Evolutionary conservation across 2,113 vertebrate genomes (phyloP).

Genomic region (Sphyrna mokarran): DNA sequence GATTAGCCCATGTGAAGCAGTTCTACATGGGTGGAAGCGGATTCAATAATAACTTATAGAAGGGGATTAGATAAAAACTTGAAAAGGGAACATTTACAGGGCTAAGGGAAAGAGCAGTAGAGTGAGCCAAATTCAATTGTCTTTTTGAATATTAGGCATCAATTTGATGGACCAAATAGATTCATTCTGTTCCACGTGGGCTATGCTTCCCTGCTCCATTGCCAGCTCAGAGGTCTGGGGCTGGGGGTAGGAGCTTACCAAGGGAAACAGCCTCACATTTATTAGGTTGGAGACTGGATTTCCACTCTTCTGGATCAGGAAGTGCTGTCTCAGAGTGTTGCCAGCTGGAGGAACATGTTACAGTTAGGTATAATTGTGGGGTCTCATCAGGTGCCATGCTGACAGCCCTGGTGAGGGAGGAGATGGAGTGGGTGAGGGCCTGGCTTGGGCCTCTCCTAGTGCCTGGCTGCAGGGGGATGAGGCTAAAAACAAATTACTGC

Average conservation of each 20-base stretch:
- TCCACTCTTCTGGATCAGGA: too few species aligned
- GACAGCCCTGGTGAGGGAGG: too few species aligned
- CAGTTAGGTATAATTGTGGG: too few species aligned
- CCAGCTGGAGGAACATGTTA: too few species aligned
- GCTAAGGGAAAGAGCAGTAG: neutral
- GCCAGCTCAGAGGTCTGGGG: neutral
- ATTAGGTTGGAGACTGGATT: neutral
- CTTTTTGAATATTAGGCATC: neutral
- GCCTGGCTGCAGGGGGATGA: too few species aligned
- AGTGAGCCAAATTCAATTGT: neutral
- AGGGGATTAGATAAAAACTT: neutral
- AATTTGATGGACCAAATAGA: neutral
- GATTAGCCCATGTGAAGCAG: neutral
- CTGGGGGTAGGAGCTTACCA: too few species aligned
- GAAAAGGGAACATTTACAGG: neutral
- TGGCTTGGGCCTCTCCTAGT: too few species aligned
- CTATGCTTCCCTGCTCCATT: too few species aligned
- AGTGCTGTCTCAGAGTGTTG: too few species aligned
- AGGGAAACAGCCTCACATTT: neutral
- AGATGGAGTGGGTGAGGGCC: too few species aligned
- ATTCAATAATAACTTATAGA: neutral
- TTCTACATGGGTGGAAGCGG: neutral
- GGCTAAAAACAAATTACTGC: too few species aligned
- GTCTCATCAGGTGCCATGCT: too few species aligned
- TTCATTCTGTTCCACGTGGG: neutral